A percentile compares a stretch with the other conserved stretches of the same genome.
phyloP scores from a whole-genome alignment of 2,888 invertebrate species.

The Leptopilina myrica region DNA sequence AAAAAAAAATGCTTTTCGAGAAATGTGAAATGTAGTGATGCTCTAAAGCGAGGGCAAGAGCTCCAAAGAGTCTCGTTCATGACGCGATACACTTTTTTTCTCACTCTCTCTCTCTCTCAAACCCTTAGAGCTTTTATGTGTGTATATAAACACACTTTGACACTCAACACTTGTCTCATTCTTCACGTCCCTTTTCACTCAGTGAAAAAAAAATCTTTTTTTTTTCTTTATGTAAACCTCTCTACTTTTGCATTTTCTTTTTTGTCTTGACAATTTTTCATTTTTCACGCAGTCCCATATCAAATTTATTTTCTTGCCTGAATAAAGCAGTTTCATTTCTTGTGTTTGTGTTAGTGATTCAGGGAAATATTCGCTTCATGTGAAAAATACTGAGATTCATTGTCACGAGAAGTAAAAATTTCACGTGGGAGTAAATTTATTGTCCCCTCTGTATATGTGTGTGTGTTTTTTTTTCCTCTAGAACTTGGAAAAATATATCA shows the following conservation, averaged over 20 bases:
- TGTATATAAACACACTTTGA: conserved; percentile 33
- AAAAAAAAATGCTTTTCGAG: neutral
- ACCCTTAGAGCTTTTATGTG: conserved; percentile 6
- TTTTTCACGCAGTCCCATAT: neutral
- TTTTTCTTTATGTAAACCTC: conserved; percentile 13
- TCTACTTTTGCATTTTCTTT: neutral
- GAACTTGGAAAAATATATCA: neutral
- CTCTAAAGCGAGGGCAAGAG: conserved; percentile 29
- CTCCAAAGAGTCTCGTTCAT: conserved; percentile 23
- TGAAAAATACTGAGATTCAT: conserved; percentile 14
- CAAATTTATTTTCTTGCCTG: neutral
- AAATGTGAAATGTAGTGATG: conserved; percentile 21
- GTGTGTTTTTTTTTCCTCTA: neutral
- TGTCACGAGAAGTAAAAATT: neutral
- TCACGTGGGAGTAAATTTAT: conserved; percentile 6
- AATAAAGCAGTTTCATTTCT: conserved; percentile 3
- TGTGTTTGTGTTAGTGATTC: neutral
- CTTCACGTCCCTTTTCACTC: neutral
- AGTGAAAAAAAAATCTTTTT: conserved; percentile 1
- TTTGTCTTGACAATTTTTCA: conserved; percentile 2
- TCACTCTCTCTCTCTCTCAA: neutral
- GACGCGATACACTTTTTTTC: conserved; percentile 27
- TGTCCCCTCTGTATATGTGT: neutral
- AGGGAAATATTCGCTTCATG: conserved; percentile 1
- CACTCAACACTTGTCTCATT: conserved; percentile 29